These are phyloP conservation scores for Chloebia gouldiae DNA, from an alignment of 2,113 vertebrate genomes.

Conservation along the genomic window DNA sequence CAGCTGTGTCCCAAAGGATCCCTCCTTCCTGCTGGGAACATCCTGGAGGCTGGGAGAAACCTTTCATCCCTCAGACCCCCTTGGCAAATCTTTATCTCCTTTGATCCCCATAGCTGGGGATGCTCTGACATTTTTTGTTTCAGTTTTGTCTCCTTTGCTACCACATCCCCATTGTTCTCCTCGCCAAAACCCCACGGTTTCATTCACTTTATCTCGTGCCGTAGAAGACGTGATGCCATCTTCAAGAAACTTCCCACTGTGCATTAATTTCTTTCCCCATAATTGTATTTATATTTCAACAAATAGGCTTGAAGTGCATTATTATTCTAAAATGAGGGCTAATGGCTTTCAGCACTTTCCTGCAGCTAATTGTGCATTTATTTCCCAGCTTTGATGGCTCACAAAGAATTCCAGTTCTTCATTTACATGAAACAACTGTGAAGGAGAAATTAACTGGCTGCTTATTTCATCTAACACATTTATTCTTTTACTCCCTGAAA, in stretches of 20 bases:
- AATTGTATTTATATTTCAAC: slow-evolving; percentile 67
- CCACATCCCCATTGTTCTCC: background rate
- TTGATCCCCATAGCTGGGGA: background rate
- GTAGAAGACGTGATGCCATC: background rate
- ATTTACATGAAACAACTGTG: slow-evolving; percentile 35
- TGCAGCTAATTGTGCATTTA: slow-evolving; percentile 28
- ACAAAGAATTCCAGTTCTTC: slow-evolving; percentile 30
- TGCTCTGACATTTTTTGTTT: background rate
- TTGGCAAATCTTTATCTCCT: background rate
- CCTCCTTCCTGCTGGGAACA: background rate
- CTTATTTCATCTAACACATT: background rate
- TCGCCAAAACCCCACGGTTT: background rate
- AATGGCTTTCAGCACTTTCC: slow-evolving; percentile 57
- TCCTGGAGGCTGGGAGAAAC: background rate
- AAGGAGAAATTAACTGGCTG: slow-evolving; percentile 43
- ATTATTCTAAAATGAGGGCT: slow-evolving; percentile 50
- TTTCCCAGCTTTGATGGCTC: slow-evolving; percentile 41
- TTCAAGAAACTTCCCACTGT: slow-evolving; percentile 4
- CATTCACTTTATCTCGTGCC: background rate
- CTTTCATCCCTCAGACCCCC: background rate
- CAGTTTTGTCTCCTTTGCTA: background rate
- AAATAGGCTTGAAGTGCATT: slow-evolving; percentile 51
- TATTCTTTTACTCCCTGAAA: background rate
- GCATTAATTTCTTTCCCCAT: slow-evolving; percentile 43
- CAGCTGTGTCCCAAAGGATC: background rate